Conservation (phyloP, 2,888 invertebrate species). For the Patella pellucida region DNA sequence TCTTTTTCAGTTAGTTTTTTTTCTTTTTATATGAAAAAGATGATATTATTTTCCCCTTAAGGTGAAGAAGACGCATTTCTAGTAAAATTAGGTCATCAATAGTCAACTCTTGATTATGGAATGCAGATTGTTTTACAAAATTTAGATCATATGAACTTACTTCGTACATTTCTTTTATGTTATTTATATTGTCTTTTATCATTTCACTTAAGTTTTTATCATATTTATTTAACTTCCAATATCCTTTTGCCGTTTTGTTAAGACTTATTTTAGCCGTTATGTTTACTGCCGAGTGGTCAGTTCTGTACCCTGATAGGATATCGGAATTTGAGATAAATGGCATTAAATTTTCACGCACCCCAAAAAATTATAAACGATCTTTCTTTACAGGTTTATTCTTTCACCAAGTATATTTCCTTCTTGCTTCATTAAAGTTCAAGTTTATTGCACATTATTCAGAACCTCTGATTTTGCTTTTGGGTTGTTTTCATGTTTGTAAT, state of each 20-base stretch:
- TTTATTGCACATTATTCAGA: slow-evolving; percentile 10
- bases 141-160: background rate
- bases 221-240: slow-evolving; percentile 26
- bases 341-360: slow-evolving; percentile 13
- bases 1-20: background rate
- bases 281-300: slow-evolving; percentile 17
- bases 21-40: background rate
- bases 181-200: background rate
- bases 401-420: slow-evolving; percentile 16
- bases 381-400: slow-evolving; percentile 22
- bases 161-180: background rate
- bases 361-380: slow-evolving; percentile 14
- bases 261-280: slow-evolving; percentile 14
- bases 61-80: background rate
- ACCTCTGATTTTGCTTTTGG: too few species aligned
- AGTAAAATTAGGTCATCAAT: background rate
- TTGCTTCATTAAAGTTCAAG: background rate
- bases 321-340: background rate
- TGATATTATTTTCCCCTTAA: background rate
- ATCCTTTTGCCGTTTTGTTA: slow-evolving; percentile 17
- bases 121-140: too few species aligned
- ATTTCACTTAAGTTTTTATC: slow-evolving; percentile 14
- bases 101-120: too few species aligned
- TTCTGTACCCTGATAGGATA: slow-evolving; percentile 18
- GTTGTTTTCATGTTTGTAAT: background rate